A percentile compares a stretch with the other conserved stretches of the same genome.
Evolutionary conservation across 2,888 invertebrate genomes (phyloP).

Genomic region (Lapara coniferarum): DNA sequence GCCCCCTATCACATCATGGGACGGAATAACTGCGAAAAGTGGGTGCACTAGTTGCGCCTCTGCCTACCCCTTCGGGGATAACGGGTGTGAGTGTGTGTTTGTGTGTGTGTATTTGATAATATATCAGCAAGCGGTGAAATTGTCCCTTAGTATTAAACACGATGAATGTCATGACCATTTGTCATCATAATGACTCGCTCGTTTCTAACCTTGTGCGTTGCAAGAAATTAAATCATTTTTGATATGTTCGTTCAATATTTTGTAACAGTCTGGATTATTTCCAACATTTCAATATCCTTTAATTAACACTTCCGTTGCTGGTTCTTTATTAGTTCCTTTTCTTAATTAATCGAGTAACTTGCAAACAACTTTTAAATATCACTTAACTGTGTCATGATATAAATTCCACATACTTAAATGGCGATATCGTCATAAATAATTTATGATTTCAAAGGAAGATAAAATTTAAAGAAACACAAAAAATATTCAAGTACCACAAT

Average conservation of each 20-base stretch:
- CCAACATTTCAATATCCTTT: slow-evolving; percentile 14
- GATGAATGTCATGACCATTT: no score
- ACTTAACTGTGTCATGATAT: not conserved
- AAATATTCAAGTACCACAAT: not conserved
- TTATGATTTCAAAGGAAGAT: not conserved
- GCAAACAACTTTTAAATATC: not conserved
- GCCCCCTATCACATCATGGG: no score
- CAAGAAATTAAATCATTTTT: no score
- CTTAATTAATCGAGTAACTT: slow-evolving; percentile 1
- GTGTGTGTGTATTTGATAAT: no score
- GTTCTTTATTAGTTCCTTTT: slow-evolving; percentile 20
- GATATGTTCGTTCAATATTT: not conserved
- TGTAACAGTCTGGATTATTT: not conserved
- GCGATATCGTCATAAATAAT: slow-evolving; percentile 11
- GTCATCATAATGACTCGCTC: no score
- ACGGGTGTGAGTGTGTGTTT: no score
- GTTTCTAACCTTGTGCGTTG: no score
- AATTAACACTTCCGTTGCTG: slow-evolving; percentile 2
- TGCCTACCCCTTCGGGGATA: no score
- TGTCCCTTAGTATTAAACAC: no score
- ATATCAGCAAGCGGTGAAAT: no score
- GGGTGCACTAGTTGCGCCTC: no score
- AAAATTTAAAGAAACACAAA: not conserved
- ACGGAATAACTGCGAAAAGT: no score
- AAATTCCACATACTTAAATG: slow-evolving; percentile 6